phyloP scores from a whole-genome alignment of 2,888 invertebrate species.

The Xestia c-nigrum region DNA sequence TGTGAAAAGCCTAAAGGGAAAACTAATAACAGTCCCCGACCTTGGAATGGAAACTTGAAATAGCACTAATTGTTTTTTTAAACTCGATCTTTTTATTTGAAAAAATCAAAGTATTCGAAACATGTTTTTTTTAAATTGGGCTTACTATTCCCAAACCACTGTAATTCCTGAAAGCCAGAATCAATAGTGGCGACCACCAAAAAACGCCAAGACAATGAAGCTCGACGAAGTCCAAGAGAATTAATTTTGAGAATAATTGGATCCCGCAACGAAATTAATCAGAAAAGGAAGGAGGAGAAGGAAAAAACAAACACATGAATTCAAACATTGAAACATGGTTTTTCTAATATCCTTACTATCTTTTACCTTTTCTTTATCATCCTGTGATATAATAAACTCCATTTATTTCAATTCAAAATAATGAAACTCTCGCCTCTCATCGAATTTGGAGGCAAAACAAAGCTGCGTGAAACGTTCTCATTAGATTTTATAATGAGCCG shows the following conservation, averaged over 20 bases:
- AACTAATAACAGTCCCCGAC: neutral
- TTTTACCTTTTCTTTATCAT: neutral
- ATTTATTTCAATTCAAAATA: constrained; percentile 5
- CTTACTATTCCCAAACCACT: too few relatives aligned
- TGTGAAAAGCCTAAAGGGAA: neutral
- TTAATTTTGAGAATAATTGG: too few relatives aligned
- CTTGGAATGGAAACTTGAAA: neutral
- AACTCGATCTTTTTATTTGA: neutral
- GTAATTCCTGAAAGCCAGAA: too few relatives aligned
- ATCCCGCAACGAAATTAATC: too few relatives aligned
- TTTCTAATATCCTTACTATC: neutral
- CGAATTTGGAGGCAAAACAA: constrained; percentile 48
- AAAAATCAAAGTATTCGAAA: too few relatives aligned
- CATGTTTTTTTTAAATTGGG: too few relatives aligned
- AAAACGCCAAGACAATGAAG: too few relatives aligned
- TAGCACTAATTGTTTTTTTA: neutral
- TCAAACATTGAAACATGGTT: neutral
- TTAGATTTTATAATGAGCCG: constrained; percentile 66
- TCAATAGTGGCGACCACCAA: too few relatives aligned
- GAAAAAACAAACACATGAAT: too few relatives aligned
- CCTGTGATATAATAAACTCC: neutral
- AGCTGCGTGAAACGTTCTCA: constrained; percentile 45
- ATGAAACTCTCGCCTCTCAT: constrained; percentile 36
- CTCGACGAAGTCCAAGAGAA: too few relatives aligned
- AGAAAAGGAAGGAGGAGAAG: too few relatives aligned